Evolutionary conservation across 2,888 invertebrate genomes (phyloP), one percentile per base, ranked within the genome.

Genomic region (Synergus laeviventris): DNA sequence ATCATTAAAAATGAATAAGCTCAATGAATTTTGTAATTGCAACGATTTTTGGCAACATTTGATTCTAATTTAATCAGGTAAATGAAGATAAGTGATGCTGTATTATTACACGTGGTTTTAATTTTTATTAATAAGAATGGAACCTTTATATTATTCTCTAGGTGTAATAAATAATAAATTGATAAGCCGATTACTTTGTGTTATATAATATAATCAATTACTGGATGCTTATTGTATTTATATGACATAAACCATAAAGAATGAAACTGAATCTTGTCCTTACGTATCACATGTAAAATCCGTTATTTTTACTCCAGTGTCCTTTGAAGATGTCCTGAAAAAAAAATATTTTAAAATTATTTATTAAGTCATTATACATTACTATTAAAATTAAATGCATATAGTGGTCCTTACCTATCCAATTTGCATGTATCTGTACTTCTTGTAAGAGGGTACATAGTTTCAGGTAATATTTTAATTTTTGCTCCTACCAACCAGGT

Each of bases 401-500:
- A 16, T 14, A 1, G 5, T 60, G 38, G n/a, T 38, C 77, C 81
- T 78, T 83, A 90, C 90, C 91, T 92, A 76, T 89, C 90, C 74
- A 91, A 87, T 76, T 91, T 90, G 81, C 92, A 93, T 66, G 91
- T 91, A 24, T 88, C 91, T 45, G 92, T 92, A 79, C 91, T 91
- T 39, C 93, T 91, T 21, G 92, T 91, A 3, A 94, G 91, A 0
- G 96, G 96, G 90, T 97, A 97, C 73, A 92, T 91, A 16, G 89
- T 87, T 75, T 94, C 94, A 0, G 91, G 89, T 60, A 93, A 89
- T 56, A 97, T 91, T 0, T 92, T 90, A 1, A 94, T 91, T 78
- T 94, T 92, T 75, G 93, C 92, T 62, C 91, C 86, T 18, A 91
- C 86, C 81, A 97, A 88, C 97, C 97, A 97, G n/a, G 93, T 91